Evolutionary conservation across 2,888 invertebrate species (phyloP).

Genomic region (Phyllotreta striolata): DNA sequence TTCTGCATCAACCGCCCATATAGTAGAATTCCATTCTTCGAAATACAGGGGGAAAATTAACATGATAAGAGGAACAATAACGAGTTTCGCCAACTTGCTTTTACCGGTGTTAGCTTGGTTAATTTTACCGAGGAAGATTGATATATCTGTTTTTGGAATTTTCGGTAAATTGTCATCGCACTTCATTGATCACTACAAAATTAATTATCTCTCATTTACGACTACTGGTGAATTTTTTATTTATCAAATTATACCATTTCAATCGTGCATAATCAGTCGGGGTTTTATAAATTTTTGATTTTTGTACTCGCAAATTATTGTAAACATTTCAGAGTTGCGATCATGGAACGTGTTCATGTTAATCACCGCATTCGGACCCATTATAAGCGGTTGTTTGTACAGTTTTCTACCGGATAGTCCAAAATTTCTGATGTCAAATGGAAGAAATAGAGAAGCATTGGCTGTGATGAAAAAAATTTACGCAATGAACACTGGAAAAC

Average conservation of each 20-base stretch:
- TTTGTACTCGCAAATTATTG: too few species aligned
- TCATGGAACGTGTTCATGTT: constrained; percentile 71
- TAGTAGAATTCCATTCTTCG: constrained; percentile 76
- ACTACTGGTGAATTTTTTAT: too few species aligned
- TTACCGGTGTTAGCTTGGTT: constrained; percentile 77
- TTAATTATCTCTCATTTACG: too few species aligned
- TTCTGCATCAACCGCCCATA: constrained; percentile 73
- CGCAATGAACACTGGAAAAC: constrained; percentile 69
- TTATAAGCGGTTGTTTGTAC: constrained; percentile 69
- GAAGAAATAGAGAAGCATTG: constrained; percentile 71
- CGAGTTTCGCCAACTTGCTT: constrained; percentile 69
- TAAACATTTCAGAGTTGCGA: constrained; percentile 61
- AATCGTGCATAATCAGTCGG: too few species aligned
- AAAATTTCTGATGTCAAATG: constrained; percentile 76
- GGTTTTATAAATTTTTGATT: too few species aligned
- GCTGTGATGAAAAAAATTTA: constrained; percentile 71
- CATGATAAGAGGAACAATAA: constrained; percentile 70
- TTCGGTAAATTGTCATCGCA: constrained; percentile 31
- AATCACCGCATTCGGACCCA: constrained; percentile 69
- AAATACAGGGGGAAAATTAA: constrained; percentile 71
- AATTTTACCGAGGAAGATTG: constrained; percentile 67
- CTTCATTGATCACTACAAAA: too few species aligned
- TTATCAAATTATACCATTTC: too few species aligned
- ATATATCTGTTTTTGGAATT: constrained; percentile 32
- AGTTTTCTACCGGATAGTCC: constrained; percentile 78